Evolutionary conservation across 2,113 vertebrate species (phyloP).

Genomic region (Mormyrus iriodes): DNA sequence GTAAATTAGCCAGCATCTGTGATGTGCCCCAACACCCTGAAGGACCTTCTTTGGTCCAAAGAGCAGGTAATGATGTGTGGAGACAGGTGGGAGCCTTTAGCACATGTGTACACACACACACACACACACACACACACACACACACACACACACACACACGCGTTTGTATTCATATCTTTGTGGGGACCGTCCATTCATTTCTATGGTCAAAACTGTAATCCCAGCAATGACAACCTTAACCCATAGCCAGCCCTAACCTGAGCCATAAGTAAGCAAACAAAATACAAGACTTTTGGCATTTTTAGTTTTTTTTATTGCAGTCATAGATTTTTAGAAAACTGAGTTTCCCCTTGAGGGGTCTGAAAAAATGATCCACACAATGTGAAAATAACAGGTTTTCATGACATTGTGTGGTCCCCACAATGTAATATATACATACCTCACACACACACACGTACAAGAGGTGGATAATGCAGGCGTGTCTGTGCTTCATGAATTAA

Average conservation of each 20-base stretch:
- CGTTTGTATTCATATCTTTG: background rate
- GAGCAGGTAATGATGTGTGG: background rate
- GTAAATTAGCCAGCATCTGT: background rate
- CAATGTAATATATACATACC: too few species aligned
- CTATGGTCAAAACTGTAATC: background rate
- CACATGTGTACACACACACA: background rate
- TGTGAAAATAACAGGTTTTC: too few species aligned
- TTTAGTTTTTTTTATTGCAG: too few species aligned
- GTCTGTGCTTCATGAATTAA: background rate
- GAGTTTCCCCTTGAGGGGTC: too few species aligned
- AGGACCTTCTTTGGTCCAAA: background rate
- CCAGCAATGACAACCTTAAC: background rate
- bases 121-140: background rate
- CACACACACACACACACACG: background rate
- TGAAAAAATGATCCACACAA: too few species aligned
- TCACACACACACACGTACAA: background rate
- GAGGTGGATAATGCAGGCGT: background rate
- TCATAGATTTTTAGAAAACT: too few species aligned
- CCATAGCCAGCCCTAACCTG: background rate
- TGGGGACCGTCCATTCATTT: background rate
- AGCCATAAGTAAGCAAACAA: background rate
- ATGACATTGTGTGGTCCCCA: too few species aligned
- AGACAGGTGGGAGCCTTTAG: background rate
- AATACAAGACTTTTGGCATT: too few species aligned
- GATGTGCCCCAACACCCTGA: background rate